Evolutionary conservation across 1,140 invertebrate genomes (phyloP).

Genomic region (Drosophila watanabei): DNA sequence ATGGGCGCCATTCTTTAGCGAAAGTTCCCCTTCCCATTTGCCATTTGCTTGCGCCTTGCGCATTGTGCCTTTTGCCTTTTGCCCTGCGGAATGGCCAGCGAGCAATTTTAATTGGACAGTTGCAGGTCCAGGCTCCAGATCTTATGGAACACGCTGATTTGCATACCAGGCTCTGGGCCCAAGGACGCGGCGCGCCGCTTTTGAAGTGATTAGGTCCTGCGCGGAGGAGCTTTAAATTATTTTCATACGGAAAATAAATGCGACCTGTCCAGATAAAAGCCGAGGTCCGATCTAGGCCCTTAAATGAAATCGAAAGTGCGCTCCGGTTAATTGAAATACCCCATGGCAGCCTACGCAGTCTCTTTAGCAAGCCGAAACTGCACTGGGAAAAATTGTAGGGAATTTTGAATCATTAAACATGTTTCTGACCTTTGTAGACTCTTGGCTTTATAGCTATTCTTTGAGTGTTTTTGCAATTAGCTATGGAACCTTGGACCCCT

Average conservation of each 20-base stretch:
- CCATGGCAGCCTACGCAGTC: conserved; percentile 62
- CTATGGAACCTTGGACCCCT: neutral
- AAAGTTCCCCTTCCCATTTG: conserved; percentile 73
- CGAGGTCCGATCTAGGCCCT: conserved; percentile 32
- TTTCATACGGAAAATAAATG: conserved; percentile 72
- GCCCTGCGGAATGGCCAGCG: conserved; percentile 37
- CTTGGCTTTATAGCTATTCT: neutral
- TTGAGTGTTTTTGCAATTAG: too few relatives aligned
- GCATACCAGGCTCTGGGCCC: conserved; percentile 57
- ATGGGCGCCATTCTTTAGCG: conserved; percentile 72
- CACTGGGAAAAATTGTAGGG: neutral
- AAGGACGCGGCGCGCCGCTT: conserved; percentile 69
- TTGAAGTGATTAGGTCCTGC: conserved; percentile 66
- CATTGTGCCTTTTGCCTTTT: neutral
- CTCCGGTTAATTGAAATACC: conserved; percentile 79
- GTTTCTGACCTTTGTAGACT: neutral
- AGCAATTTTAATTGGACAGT: conserved; percentile 74
- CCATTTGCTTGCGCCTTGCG: conserved; percentile 20
- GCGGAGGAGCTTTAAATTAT: conserved; percentile 75
- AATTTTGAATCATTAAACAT: too few relatives aligned
- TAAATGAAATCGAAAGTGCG: conserved; percentile 81
- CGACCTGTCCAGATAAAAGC: conserved; percentile 66
- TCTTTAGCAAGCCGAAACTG: conserved; percentile 29
- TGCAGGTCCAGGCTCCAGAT: conserved; percentile 24
- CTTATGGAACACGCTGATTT: conserved; percentile 58